These are phyloP conservation scores for Exocentrus adspersus DNA, from an alignment of 2,888 invertebrate genomes.

Conservation along the genomic window DNA sequence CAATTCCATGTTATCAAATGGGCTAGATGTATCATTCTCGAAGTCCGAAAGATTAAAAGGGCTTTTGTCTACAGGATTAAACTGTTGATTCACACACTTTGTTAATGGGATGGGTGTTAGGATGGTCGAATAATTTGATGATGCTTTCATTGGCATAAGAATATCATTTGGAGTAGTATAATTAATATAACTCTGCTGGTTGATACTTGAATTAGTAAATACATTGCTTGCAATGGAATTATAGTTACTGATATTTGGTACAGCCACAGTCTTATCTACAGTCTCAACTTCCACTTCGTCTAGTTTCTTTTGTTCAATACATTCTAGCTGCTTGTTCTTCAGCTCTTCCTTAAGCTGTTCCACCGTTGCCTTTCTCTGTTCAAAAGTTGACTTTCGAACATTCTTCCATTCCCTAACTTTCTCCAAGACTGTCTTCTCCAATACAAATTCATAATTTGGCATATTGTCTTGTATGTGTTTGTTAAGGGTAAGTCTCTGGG, in stretches of 20 bases:
- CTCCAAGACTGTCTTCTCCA: conserved; percentile 77
- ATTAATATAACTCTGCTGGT: conserved; percentile 41
- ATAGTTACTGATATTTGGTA: conserved; percentile 25
- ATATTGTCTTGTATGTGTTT: conserved; percentile 67
- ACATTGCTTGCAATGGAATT: conserved; percentile 21
- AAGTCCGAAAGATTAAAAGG: conserved; percentile 78
- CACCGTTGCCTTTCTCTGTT: conserved; percentile 68
- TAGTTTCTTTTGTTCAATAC: conserved; percentile 41
- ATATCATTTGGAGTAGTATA: conserved; percentile 45
- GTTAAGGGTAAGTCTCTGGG: conserved; percentile 66
- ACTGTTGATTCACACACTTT: conserved; percentile 38
- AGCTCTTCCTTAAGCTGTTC: conserved; percentile 63
- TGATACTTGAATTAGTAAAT: conserved; percentile 29
- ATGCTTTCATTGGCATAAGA: conserved; percentile 54
- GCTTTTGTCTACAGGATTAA: conserved; percentile 51
- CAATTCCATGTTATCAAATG: conserved; percentile 92
- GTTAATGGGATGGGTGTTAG: conserved; percentile 63
- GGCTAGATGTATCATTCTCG: conserved; percentile 91
- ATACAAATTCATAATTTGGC: conserved; percentile 76
- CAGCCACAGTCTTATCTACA: conserved; percentile 37
- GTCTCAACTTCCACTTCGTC: conserved; percentile 39
- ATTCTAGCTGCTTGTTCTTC: conserved; percentile 41
- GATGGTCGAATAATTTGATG: conserved; percentile 58
- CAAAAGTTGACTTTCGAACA: conserved; percentile 70
- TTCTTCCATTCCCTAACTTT: conserved; percentile 78